These are phyloP conservation scores for Falco peregrinus DNA, from an alignment of 2,797 vertebrate genomes.

Conservation along the genomic window DNA sequence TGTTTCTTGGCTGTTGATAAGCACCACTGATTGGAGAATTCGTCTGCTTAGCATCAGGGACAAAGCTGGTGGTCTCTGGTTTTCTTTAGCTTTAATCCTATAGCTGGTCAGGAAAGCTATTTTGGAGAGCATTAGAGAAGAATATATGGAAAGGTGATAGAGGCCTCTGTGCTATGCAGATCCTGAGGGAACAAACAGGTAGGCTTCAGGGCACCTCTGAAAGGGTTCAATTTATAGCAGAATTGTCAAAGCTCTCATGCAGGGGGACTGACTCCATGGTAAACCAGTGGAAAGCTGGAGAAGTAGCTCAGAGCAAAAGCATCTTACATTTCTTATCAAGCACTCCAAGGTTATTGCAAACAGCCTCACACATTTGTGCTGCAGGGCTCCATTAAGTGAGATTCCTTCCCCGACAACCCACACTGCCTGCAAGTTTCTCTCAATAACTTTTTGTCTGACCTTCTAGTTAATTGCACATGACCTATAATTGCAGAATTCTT, in stretches of 20 bases:
- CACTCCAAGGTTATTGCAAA: constrained; percentile 42
- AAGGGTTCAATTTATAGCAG: not conserved
- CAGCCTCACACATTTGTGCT: not conserved
- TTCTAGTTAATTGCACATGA: constrained; percentile 6
- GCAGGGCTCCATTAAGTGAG: not conserved
- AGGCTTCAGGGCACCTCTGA: not conserved
- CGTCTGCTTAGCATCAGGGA: constrained; percentile 20
- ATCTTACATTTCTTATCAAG: constrained; percentile 31
- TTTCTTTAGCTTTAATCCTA: constrained; percentile 50
- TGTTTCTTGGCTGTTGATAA: not conserved
- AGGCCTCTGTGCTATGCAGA: not conserved
- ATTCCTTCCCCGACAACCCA: not conserved
- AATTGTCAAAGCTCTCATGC: not conserved
- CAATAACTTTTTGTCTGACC: constrained; percentile 26
- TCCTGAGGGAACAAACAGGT: not conserved
- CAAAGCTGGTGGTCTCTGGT: constrained; percentile 15
- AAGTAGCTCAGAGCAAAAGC: constrained; percentile 18
- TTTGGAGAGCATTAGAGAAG: not conserved
- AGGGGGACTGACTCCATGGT: not conserved
- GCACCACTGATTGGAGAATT: not conserved
- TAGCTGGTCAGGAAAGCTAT: not conserved
- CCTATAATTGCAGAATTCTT: not conserved
- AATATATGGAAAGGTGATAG: not conserved
- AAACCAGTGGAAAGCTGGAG: not conserved
- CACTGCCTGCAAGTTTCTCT: not conserved